Conservation (phyloP, 2,888 invertebrate genomes). For the Eristalis pertinax region DNA sequence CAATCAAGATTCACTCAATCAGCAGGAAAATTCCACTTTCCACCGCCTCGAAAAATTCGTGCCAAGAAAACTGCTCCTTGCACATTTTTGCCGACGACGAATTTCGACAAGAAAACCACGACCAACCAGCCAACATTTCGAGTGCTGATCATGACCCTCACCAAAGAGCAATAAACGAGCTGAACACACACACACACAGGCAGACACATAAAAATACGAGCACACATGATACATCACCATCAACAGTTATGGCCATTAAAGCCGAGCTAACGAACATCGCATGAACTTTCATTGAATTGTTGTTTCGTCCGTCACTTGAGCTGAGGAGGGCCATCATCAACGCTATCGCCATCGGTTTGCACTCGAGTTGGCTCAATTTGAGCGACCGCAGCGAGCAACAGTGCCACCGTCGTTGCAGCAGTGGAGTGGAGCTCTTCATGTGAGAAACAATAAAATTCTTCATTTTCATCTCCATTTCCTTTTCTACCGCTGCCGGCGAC, state of each 20-base stretch:
- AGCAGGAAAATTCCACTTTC: background rate
- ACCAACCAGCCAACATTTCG: constrained; percentile 19
- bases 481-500: background rate
- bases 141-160: constrained; percentile 63
- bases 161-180: constrained; percentile 66
- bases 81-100: background rate
- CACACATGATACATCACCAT: constrained; percentile 45
- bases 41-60: background rate
- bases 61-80: background rate
- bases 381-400: constrained; percentile 28
- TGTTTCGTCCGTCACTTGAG: constrained; percentile 52
- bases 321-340: constrained; percentile 46
- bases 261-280: constrained; percentile 62
- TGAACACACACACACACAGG: constrained; percentile 6
- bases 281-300: constrained; percentile 63
- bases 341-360: constrained; percentile 51
- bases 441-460: constrained; percentile 46
- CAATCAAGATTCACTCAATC: background rate
- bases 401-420: background rate
- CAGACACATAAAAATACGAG: background rate
- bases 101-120: background rate
- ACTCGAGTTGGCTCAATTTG: constrained; percentile 55
- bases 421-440: constrained; percentile 12
- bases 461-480: constrained; percentile 40
- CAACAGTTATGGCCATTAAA: constrained; percentile 68